Evolutionary conservation across 2,888 invertebrate species (phyloP).

Genomic region (Mongoloraphidia duomilia): DNA sequence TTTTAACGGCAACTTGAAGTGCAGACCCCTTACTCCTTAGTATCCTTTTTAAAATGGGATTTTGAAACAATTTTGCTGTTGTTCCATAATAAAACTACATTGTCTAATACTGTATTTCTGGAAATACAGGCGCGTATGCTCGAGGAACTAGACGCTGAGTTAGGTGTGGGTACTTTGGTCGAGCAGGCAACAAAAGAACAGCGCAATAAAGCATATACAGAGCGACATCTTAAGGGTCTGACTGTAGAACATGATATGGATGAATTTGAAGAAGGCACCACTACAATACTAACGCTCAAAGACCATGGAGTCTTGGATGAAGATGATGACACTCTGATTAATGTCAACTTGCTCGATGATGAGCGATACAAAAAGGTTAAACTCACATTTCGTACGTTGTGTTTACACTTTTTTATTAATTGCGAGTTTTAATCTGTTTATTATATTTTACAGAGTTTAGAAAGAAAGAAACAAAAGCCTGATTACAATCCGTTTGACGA

Average conservation of each 20-base stretch:
- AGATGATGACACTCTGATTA: slow-evolving; percentile 76
- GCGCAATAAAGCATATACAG: slow-evolving; percentile 46
- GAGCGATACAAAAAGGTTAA: slow-evolving; percentile 63
- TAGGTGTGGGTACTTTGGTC: slow-evolving; percentile 77
- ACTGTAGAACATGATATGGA: slow-evolving; percentile 71
- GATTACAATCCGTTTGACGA: slow-evolving; percentile 81
- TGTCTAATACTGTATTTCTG: not conserved
- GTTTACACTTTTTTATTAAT: not conserved
- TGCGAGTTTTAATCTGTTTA: slow-evolving; percentile 5
- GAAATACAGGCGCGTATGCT: slow-evolving; percentile 66
- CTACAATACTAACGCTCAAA: slow-evolving; percentile 81
- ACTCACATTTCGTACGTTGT: not conserved
- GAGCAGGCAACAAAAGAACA: slow-evolving; percentile 55
- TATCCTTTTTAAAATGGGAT: slow-evolving; percentile 1
- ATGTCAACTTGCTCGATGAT: slow-evolving; percentile 77
- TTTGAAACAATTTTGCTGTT: slow-evolving; percentile 1
- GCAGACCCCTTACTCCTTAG: too few relatives aligned
- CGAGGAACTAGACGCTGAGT: slow-evolving; percentile 90
- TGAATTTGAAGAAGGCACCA: slow-evolving; percentile 58
- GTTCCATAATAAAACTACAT: not conserved
- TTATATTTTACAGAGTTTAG: slow-evolving; percentile 46
- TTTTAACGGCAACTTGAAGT: too few relatives aligned
- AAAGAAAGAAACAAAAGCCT: slow-evolving; percentile 69
- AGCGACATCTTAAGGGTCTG: slow-evolving; percentile 62
- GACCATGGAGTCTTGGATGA: slow-evolving; percentile 84